A percentile compares a stretch with the other conserved stretches of the same genome.
Conservation (phyloP, 2,113 vertebrate genomes). For the Megaleporinus macrocephalus region DNA sequence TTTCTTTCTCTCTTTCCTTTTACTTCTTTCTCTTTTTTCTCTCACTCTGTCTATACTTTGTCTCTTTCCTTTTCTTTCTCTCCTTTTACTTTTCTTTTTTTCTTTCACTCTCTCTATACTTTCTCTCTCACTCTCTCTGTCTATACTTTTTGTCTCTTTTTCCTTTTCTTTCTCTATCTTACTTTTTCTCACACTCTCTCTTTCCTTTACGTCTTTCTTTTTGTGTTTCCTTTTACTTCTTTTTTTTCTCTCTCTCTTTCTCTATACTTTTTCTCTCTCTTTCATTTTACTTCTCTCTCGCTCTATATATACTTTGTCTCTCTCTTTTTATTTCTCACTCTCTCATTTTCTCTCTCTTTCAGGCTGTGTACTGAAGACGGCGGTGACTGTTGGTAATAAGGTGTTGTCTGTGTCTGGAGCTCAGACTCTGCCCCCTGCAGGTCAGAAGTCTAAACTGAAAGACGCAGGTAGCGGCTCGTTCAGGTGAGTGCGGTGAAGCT, state of each 20-base stretch:
- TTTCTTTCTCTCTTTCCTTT: not conserved
- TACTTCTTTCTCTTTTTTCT: not conserved
- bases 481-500: constrained; percentile 82
- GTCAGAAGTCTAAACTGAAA: constrained; percentile 88
- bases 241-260: not conserved
- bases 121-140: too few species aligned
- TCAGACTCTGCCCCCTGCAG: constrained; percentile 78
- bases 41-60: too few species aligned
- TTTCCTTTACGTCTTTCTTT: too few species aligned
- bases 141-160: too few species aligned
- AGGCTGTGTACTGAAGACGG: constrained; percentile 84
- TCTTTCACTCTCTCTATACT: too few species aligned
- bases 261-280: not conserved
- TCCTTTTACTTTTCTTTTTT: too few species aligned
- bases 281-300: too few species aligned
- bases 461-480: constrained; percentile 89
- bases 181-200: too few species aligned
- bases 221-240: not conserved
- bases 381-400: constrained; percentile 82
- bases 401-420: constrained; percentile 78
- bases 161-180: not conserved
- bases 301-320: too few species aligned
- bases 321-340: not conserved
- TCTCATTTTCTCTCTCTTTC: constrained; percentile 37
- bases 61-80: not conserved